Evolutionary conservation across 2,113 vertebrate species (phyloP), one percentile per base, ranked within the genome.

Genomic region (Falcunculus frontatus): DNA sequence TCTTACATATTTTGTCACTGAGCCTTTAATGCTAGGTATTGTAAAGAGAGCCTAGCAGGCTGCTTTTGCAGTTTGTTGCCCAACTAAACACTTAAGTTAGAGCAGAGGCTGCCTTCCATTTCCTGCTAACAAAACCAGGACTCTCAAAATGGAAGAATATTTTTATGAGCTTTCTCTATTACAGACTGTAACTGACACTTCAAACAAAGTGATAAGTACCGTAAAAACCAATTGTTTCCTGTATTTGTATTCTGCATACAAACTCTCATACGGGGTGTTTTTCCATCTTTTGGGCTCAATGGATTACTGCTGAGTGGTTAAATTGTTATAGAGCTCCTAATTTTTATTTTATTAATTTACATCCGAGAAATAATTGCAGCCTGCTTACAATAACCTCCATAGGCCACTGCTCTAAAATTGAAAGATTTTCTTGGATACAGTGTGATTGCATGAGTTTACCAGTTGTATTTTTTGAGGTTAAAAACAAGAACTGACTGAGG

Each of bases 201-300:
- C 53, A 87, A 80, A 52, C 53, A 49, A 89, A 63, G 17, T 15
- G 19, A 2, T 47, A 44, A 0, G 1, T 13, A 10, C 17, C 3
- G 19, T 39, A 30, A 44, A 86, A 81, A 74, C 23, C 23, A 35
- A 20, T 0, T 49, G 63, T 41, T 39, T 49, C 12, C 44, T 62
- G 41, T 73, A 59, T 53, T 69, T 42, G 25, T 46, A n/a, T 59
- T 89, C 64, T 44, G 50, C 9, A 46, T 26, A 49, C 30, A 68
- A 60, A 53, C 49, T 49, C n/a, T 37, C 13, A 23, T 1, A 37
- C 0, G 0, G 7, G 7, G 30, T 50, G 46, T 50, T 85, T 67
- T 70, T 86, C 68, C 32, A 11, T 16, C 63, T 86, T 80, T 50
- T 26, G 9, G 39, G 30, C 32, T 49, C 65, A 59, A 12, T 14